phyloP scores from a whole-genome alignment of 2,113 vertebrate species.

The Neodon shergylaensis region DNA sequence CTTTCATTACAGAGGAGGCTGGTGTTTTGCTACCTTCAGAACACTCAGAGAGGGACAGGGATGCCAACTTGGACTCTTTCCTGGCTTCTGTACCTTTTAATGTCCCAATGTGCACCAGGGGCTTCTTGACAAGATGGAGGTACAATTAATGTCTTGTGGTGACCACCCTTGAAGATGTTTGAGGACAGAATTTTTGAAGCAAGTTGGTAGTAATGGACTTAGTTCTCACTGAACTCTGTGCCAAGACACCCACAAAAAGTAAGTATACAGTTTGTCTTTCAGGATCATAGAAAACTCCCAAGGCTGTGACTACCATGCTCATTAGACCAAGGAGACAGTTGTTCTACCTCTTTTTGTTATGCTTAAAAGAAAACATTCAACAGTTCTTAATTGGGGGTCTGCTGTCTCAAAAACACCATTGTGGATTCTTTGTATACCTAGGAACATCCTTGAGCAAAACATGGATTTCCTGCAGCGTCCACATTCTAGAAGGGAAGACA shows the following conservation, averaged over 20 bases:
- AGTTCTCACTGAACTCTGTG: not conserved
- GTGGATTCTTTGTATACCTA: not conserved
- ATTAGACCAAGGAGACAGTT: not conserved
- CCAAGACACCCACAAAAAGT: not conserved
- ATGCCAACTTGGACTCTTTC: conserved; percentile 7
- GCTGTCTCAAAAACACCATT: not conserved
- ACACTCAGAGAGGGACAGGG: not conserved
- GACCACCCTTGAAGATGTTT: conserved; percentile 9
- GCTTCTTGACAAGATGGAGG: conserved; percentile 4
- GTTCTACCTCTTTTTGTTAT: not conserved
- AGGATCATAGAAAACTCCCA: not conserved
- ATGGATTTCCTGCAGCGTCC: not conserved
- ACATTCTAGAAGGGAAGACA: not conserved
- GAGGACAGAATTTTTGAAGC: not conserved
- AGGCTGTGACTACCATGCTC: not conserved
- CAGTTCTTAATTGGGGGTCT: not conserved
- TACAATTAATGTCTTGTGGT: not conserved
- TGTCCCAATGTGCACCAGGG: not conserved
- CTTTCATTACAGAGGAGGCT: conserved; percentile 1
- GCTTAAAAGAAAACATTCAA: not conserved
- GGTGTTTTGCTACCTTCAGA: conserved; percentile 26
- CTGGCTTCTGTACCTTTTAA: conserved; percentile 17
- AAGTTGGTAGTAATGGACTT: not conserved
- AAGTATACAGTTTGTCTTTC: not conserved
- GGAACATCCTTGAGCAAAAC: not conserved